Base-by-base conservation (phyloP, 2,888 invertebrate genomes). In the Apamea crenata region DNA sequence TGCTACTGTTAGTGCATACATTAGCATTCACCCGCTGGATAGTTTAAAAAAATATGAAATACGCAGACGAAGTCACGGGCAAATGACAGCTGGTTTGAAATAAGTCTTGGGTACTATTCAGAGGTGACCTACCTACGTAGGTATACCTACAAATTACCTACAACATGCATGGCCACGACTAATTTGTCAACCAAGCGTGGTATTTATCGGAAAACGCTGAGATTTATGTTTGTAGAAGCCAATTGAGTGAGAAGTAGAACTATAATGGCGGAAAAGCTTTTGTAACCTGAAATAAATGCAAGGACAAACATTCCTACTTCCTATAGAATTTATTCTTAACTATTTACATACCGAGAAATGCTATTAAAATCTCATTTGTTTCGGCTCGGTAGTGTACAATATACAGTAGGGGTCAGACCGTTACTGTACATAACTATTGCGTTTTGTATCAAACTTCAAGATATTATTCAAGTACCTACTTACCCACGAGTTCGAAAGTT, bases 401-500 rank as follows among this genome's bases (percentile, higher is more conserved):
- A n/a, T n/a, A n/a, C n/a, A n/a, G n/a, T n/a, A n/a, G n/a, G n/a
- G n/a, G n/a, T n/a, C n/a, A n/a, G n/a, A n/a, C n/a, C n/a, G n/a
- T n/a, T n/a, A n/a, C n/a, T n/a, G n/a, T 50, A 50, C 18, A 21
- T 50, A 18, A 59, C 14, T 61, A 47, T 72, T 61, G 10, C 12
- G 50, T 72, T 66, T 36, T 61, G 29, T 40, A 63, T 69, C 18
- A 50, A 70, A 72, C 14, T 74, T 56, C 59, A 75, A 80, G 44
- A 44, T 69, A 65, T 80, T 78, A 81, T 74, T 77, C 40, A 73
- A 73, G 14, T 50, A 25, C 16, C 25, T 69, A 50, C 32, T 25
- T 32, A 53, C 25, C 16, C 16, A 16, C 10, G 77, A 67, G 59
- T 67, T 66, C 67, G 25, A 87, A 88, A 80, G 73, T 85, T 88